A percentile compares a stretch with the other conserved stretches of the same genome.
phyloP scores from a whole-genome alignment of 2,888 invertebrate species.

The Cephus pygmeus region DNA sequence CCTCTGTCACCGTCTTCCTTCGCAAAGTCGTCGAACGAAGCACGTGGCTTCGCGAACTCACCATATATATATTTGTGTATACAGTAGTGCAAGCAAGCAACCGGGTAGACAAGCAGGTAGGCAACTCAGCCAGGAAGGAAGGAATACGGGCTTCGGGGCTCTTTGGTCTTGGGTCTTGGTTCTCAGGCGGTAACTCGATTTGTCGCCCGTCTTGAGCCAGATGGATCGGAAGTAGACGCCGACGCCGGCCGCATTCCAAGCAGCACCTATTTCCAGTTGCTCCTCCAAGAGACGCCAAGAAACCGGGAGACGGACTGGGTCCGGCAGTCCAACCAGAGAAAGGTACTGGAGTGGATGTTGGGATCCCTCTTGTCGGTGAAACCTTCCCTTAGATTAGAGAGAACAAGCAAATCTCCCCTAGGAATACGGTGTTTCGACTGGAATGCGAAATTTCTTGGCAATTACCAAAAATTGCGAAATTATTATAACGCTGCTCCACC shows the following conservation, averaged over 20 bases:
- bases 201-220: constrained; percentile 61
- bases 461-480: neutral
- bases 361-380: neutral
- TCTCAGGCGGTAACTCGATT: constrained; percentile 54
- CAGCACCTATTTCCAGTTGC: constrained; percentile 33
- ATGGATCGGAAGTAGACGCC: constrained; percentile 61
- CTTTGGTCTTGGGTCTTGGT: constrained; percentile 55
- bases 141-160: constrained; percentile 38
- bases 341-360: neutral
- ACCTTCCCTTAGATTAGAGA: neutral
- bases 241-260: constrained; percentile 56
- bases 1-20: neutral
- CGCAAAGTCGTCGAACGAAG: neutral
- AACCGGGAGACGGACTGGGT: neutral
- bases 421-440: neutral
- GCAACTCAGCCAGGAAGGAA: constrained; percentile 16
- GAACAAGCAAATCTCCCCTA: neutral
- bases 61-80: too few relatives aligned
- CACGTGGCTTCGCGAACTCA: constrained; percentile 6
- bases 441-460: neutral
- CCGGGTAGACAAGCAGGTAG: constrained; percentile 17
- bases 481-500: neutral
- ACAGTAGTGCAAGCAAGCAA: constrained; percentile 4
- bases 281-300: neutral
- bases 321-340: neutral